Conservation (phyloP, 2,113 vertebrate genomes). For the Suricata suricatta region DNA sequence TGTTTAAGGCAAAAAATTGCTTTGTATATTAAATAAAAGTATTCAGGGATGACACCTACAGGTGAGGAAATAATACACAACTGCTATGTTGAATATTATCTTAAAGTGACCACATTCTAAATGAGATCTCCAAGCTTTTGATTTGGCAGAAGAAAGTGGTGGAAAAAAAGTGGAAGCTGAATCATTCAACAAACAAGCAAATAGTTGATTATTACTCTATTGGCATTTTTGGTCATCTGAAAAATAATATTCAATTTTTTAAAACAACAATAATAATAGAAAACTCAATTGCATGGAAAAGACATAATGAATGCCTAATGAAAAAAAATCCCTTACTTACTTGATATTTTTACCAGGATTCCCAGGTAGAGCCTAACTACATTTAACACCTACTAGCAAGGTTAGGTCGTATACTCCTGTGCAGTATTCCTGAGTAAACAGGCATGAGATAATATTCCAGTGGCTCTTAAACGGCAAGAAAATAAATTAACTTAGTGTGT, state of each 20-base stretch:
- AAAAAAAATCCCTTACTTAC: neutral
- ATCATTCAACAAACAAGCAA: neutral
- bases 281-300: neutral
- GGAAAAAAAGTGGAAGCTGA: neutral
- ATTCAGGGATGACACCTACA: neutral
- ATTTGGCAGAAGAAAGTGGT: neutral
- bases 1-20: slow-evolving; percentile 9
- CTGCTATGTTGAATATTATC: neutral
- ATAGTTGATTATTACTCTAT: neutral
- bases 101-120: neutral
- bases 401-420: neutral
- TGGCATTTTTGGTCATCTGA: neutral
- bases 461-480: neutral
- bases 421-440: neutral
- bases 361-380: neutral
- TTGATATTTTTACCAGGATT: neutral
- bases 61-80: slow-evolving; percentile 2
- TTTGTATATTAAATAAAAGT: slow-evolving; percentile 39
- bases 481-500: neutral
- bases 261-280: neutral
- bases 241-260: neutral
- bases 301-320: neutral
- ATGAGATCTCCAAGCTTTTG: neutral
- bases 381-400: neutral
- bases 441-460: neutral